These are phyloP conservation scores for Myotis daubentonii DNA, from an alignment of 2,797 vertebrate genomes.

Conservation along the genomic window DNA sequence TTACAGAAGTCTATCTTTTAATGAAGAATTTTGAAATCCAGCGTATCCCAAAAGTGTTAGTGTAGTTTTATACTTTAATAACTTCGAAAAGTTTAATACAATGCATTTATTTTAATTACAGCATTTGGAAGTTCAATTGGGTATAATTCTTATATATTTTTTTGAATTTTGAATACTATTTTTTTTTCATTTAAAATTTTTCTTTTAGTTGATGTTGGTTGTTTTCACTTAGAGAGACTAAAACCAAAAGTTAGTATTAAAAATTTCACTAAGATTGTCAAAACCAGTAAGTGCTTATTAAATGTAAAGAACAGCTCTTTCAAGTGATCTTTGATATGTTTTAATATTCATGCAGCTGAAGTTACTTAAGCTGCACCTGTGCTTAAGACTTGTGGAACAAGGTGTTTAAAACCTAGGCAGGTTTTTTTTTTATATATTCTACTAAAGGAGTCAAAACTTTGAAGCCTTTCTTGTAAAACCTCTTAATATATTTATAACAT, in stretches of 20 bases:
- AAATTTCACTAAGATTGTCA: neutral
- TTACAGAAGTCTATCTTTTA: neutral
- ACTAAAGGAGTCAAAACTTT: neutral
- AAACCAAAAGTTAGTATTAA: slow-evolving; percentile 34
- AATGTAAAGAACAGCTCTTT: slow-evolving; percentile 28
- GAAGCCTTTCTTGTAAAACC: neutral
- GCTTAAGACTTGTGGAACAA: neutral
- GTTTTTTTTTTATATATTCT: neutral
- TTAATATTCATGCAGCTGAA: neutral
- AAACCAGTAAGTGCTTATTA: neutral
- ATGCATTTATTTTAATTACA: slow-evolving; percentile 18
- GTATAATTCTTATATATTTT: slow-evolving; percentile 15
- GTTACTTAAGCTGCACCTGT: neutral
- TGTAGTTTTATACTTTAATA: neutral
- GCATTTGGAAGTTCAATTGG: slow-evolving; percentile 34
- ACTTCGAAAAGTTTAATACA: slow-evolving; percentile 1
- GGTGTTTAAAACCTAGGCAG: neutral
- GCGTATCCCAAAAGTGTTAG: neutral
- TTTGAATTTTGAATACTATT: slow-evolving; percentile 53
- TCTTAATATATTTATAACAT: neutral
- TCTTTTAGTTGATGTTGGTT: slow-evolving; percentile 7
- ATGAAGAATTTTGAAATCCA: slow-evolving; percentile 23
- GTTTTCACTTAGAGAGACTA: slow-evolving; percentile 14
- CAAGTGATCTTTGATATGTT: neutral
- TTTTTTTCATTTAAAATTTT: slow-evolving; percentile 30